Base-by-base conservation (phyloP, 2,797 vertebrate species). In the Chaetophractus vellerosus region DNA sequence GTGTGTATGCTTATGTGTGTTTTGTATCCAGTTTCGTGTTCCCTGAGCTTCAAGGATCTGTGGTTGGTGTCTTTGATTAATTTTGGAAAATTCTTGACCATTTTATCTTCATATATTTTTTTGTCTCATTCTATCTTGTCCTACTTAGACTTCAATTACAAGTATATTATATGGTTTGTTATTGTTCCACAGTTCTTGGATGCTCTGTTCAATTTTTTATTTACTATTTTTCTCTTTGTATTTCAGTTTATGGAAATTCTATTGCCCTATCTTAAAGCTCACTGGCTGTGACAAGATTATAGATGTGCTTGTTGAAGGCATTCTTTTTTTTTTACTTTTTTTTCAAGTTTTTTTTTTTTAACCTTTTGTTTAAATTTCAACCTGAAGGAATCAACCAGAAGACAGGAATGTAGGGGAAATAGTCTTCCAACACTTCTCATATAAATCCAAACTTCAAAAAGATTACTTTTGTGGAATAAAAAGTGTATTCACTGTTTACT, bases 41-140 rank as follows among this genome's bases (percentile, higher is more conserved):
- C 45, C 21, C 55, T 63, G 45, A 74, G 57, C 14, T 74, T 82
- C 33, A 50, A 52, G 19, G 26, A 45, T 63, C 21, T 93, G 48
- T 52, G 28, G 19, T 87, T 93, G 21, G 31, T 72, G 12, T 82
- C 59, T 64, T 93, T 72, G 33, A 74, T 55, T 91, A 88, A 72
- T 87, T 71, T 55, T 45, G 55, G 66, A 72, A 72, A 93, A 52
- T 71, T 52, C 26, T 79, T 10, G 14, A 18, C 21, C 23, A 66
- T 64, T 57, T 11, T 45, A 75, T 75, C 6, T 69, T 89, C 38
- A 50, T 33, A 79, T 76, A 55, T 78, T 89, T 50, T 50, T 84
- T 26, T 33, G 3, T 90, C 26, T 11, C 28, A 59, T 59, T 86
- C 26, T 24, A 36, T 26, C 41, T 59, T 78, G 28, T 41, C 48